Base-by-base conservation (phyloP, 2,888 invertebrate genomes). In the Dorcus parallelipipedus region DNA sequence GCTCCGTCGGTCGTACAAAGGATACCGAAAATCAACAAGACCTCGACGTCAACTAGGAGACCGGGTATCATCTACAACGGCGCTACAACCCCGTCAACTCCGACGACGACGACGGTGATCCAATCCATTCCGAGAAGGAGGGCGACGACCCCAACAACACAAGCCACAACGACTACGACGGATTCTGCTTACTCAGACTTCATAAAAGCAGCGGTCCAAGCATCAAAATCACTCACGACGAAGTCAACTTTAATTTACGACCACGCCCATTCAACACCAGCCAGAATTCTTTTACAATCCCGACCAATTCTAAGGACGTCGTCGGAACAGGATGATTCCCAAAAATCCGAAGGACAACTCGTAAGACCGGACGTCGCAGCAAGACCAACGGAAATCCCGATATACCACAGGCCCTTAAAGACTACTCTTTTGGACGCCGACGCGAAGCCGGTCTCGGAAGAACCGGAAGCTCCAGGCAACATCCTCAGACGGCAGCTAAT, bases 61-160 rank as follows among this genome's bases (percentile, higher is more conserved):
- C 82, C 84, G 1, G 76, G 82, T 2, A 33, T 33, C 26, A 4
- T 33, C 3, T 76, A 81, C 6, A 79, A 82, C 23, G 81, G 61
- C 9, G 56, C 72, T 23, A 75, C 72, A 7, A 83, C 86, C 0
- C 81, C 81, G 0, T 78, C 84, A 64, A 78, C 82, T 9, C 81
- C 85, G 1, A 83, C 84, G 0, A 82, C 56, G 20, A 52, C 59
- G 2, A 82, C 84, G 2, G 85, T 84, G 1, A 85, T 87, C n/a
- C 87, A 88, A 71, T 78, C 85, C 8, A 86, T 87, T 64, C 85
- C 87, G 0, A 79, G 84, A 68, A 78, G 84, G 54, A 78, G 86
- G 64, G 76, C 76, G 1, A 76, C 72, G 0, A 69, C 77, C 57
- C 75, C 81, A 8, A 73, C 80, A 2, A 70, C 73, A 2, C 72